Conservation (phyloP, 64 coral and sea anemone genomes). For the Montipora foliosa region DNA sequence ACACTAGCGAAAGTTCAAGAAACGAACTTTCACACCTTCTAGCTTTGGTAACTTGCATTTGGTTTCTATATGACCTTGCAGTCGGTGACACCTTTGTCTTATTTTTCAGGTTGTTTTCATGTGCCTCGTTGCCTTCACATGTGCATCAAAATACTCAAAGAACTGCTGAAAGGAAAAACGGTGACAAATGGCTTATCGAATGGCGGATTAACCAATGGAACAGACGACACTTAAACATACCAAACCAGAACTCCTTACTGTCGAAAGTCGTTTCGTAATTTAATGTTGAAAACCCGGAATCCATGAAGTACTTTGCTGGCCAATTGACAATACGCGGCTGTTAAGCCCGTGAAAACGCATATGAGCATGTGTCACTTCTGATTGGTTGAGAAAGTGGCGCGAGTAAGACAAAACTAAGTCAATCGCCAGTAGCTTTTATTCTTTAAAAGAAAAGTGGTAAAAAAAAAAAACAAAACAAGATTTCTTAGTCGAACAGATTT, state of each 20-base stretch:
- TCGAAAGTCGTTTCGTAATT: background rate
- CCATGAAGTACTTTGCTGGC: background rate
- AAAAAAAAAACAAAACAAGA: background rate
- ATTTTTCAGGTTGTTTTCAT: slow-evolving; percentile 83
- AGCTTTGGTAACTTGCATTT: too few relatives aligned
- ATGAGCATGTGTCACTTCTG: background rate
- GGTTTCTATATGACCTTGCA: too few relatives aligned
- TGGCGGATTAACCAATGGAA: background rate
- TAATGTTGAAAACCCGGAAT: background rate
- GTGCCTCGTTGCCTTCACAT: slow-evolving; percentile 78
- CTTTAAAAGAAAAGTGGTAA: too few relatives aligned
- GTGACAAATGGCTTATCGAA: background rate
- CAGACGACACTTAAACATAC: background rate
- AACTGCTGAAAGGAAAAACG: slow-evolving; percentile 40
- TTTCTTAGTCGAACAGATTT: too few relatives aligned
- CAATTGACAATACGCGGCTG: background rate
- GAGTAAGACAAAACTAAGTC: background rate
- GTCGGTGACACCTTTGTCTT: background rate
- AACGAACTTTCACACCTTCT: too few relatives aligned
- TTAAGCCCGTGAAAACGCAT: background rate
- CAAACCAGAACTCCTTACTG: background rate
- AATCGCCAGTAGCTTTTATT: background rate
- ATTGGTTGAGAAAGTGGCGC: background rate
- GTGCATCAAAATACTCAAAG: slow-evolving; percentile 81
- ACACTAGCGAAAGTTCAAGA: too few relatives aligned